Evolutionary conservation across 2,797 vertebrate species (phyloP).

Genomic region (Numenius phaeopus): DNA sequence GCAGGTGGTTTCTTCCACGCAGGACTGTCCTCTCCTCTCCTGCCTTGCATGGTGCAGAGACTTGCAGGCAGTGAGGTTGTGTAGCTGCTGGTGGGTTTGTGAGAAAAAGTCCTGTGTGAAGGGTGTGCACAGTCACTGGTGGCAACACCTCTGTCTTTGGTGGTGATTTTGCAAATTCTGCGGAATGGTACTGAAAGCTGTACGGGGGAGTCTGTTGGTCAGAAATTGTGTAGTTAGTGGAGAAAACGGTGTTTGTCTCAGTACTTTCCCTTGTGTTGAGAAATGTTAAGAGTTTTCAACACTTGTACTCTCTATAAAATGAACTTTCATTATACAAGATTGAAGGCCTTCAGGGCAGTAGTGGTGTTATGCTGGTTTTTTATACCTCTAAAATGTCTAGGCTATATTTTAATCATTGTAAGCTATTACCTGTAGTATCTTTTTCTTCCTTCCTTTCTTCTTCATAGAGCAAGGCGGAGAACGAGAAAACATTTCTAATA

Average conservation of each 20-base stretch:
- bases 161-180: background rate
- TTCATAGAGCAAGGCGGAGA: background rate
- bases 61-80: too few species aligned
- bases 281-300: background rate
- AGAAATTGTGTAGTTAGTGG: background rate
- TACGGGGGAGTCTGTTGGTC: background rate
- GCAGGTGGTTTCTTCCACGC: background rate
- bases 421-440: background rate
- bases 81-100: background rate
- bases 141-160: background rate
- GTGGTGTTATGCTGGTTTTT: background rate
- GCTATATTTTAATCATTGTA: background rate
- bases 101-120: background rate
- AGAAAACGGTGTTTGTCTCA: background rate
- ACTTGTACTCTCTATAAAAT: background rate
- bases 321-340: background rate
- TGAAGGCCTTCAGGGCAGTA: background rate
- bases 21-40: background rate
- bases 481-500: background rate
- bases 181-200: fast-evolving
- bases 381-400: background rate
- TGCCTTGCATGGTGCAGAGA: background rate
- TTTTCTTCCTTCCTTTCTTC: background rate
- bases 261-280: background rate
- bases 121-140: fast-evolving